Evolutionary conservation across 2,113 vertebrate species (phyloP).

Genomic region (Nesoenas mayeri): DNA sequence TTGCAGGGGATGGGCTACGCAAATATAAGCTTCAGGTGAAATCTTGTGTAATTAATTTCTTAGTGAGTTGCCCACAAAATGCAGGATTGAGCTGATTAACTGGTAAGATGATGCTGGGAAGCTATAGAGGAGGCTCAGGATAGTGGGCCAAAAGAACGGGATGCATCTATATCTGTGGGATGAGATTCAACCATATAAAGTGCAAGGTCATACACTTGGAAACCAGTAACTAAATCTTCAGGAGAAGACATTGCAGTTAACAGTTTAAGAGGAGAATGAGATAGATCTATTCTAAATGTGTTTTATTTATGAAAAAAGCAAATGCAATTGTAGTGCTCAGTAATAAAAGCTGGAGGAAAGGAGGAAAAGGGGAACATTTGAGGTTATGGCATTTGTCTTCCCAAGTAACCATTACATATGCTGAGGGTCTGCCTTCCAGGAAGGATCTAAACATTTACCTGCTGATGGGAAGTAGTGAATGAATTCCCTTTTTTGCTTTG

Average conservation of each 20-base stretch:
- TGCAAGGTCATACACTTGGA: background rate
- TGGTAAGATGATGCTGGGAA: background rate
- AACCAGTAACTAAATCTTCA: background rate
- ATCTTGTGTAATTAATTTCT: background rate
- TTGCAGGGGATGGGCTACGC: background rate
- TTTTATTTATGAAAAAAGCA: background rate
- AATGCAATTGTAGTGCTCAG: background rate
- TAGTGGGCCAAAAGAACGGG: background rate
- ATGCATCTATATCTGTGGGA: background rate
- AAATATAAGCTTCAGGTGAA: background rate
- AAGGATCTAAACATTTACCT: background rate
- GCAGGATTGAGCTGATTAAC: background rate
- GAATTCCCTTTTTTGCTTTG: background rate
- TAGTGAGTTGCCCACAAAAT: background rate
- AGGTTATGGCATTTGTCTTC: background rate
- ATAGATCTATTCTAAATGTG: background rate
- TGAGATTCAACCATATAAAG: background rate
- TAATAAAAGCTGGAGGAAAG: background rate
- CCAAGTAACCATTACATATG: fast-evolving
- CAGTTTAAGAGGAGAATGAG: background rate
- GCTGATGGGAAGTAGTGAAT: background rate
- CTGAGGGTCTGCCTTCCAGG: background rate
- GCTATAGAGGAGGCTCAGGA: background rate
- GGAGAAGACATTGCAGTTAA: background rate
- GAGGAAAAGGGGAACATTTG: background rate